These are phyloP conservation scores for Ochlodes sylvanus DNA, from an alignment of 2,888 invertebrate species.

Conservation along the genomic window DNA sequence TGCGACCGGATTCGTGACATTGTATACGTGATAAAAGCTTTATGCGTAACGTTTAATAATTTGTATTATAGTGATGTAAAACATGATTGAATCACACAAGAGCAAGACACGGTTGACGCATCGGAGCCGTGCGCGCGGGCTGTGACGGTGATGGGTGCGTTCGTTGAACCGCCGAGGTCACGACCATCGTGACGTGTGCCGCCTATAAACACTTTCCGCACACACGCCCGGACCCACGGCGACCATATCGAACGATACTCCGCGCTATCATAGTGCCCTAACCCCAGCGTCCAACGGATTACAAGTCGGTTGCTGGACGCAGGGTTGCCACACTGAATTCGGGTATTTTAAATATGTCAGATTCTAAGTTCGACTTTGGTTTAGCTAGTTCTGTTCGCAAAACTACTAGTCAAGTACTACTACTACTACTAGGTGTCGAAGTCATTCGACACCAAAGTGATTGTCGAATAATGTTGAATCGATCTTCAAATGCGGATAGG, in stretches of 20 bases:
- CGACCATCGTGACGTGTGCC: slow-evolving; percentile 75
- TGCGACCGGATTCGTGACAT: slow-evolving; percentile 26
- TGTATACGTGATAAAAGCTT: slow-evolving; percentile 15
- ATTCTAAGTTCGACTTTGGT: too few species aligned
- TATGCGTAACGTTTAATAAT: neutral
- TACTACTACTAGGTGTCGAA: too few species aligned
- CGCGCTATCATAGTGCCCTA: neutral
- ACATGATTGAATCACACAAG: slow-evolving; percentile 27
- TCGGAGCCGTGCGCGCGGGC: slow-evolving; percentile 61
- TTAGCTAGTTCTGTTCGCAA: too few species aligned
- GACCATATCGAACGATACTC: neutral
- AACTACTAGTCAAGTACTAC: too few species aligned
- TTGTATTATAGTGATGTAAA: slow-evolving; percentile 15
- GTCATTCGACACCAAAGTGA: too few species aligned
- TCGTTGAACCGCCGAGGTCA: slow-evolving; percentile 83
- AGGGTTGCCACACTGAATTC: too few species aligned
- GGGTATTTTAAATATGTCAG: too few species aligned
- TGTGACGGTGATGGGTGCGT: slow-evolving; percentile 72
- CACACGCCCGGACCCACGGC: slow-evolving; percentile 30
- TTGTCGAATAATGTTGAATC: too few species aligned
- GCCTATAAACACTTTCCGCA: slow-evolving; percentile 62
- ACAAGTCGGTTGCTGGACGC: neutral
- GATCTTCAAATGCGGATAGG: too few species aligned
- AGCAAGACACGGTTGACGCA: slow-evolving; percentile 64
- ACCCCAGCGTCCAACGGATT: neutral